A percentile compares a stretch with the other conserved stretches of the same genome.
phyloP scores from a whole-genome alignment of 2,113 vertebrate genomes.

The Callipepla squamata region DNA sequence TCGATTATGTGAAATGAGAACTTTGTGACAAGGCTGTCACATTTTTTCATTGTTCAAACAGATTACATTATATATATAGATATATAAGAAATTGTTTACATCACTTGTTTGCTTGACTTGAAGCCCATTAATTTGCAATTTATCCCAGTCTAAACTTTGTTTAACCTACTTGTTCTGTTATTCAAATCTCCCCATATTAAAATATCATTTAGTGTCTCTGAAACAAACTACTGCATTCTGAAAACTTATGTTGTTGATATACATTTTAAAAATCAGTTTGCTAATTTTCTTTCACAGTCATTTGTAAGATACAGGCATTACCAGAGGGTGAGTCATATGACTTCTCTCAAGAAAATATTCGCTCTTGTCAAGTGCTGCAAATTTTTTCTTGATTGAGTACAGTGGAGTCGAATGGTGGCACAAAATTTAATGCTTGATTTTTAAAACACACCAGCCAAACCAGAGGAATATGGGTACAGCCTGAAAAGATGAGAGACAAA shows the following conservation, averaged over 20 bases:
- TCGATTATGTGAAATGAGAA: conserved; percentile 35
- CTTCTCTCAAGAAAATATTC: neutral
- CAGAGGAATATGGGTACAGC: neutral
- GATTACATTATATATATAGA: conserved; percentile 19
- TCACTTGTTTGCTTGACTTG: conserved; percentile 8
- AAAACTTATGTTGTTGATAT: neutral
- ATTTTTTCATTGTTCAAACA: conserved; percentile 52
- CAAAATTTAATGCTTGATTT: neutral
- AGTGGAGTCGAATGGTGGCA: neutral
- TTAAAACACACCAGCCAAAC: neutral
- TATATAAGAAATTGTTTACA: conserved; percentile 14
- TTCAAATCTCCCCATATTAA: neutral
- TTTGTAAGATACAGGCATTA: neutral
- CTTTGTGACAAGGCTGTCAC: conserved; percentile 8
- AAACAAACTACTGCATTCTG: neutral
- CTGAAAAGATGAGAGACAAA: neutral
- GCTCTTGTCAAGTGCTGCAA: neutral
- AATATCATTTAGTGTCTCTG: neutral
- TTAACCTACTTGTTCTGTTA: neutral
- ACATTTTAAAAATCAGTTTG: neutral
- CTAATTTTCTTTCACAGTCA: neutral
- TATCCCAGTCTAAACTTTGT: conserved; percentile 21
- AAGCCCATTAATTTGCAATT: conserved; percentile 13
- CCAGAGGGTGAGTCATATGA: neutral
- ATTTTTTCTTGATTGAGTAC: neutral